Evolutionary conservation across 2,888 invertebrate genomes (phyloP), one percentile per base, ranked within the genome.

Genomic region (Perizoma affinitatum): DNA sequence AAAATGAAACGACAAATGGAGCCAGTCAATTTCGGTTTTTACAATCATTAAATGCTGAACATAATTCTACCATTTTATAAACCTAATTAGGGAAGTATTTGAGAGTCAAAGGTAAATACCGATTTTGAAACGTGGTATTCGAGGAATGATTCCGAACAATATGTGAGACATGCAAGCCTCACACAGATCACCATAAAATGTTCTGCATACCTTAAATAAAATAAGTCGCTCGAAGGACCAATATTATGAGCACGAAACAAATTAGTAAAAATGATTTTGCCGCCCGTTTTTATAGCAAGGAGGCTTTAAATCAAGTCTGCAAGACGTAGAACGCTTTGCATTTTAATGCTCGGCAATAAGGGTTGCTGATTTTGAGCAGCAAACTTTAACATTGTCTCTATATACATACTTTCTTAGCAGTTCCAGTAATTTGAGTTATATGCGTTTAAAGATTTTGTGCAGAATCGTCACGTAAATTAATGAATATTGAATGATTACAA

Each of bases 381-480:
- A 73, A 62, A 67, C 68, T 68, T 67, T 70, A 70, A 63, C 47
- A 66, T 75, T 72, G 79, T 68, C 65, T 65, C 68, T 67, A 63
- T 61, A 63, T 72, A 74, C 77, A 63, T 72, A 74, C 77, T 79
- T 80, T 74, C 76, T 72, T 70, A 73, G 74, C 68, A 71, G 75
- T 71, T 76, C 75, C 68, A 71, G 75, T 65, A 69, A 76, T 72
- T 72, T 61, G 70, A 79, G 77, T 22, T 22, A 74, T 79, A 80
- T 82, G 77, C 76, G 67, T 78, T 81, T 84, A 79, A 81, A 79
- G 73, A 75, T 72, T 83, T 88, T 87, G 82, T 80, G 73, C 68
- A 71, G 79, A 88, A 80, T 75, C 73, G 80, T 83, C 82, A 75
- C 80, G 82, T 87, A 87, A 87, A 88, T 88, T 87, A 88, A 88